These are phyloP conservation scores for Daktulosphaira vitifoliae DNA, from an alignment of 1,140 invertebrate genomes.

Conservation along the genomic window DNA sequence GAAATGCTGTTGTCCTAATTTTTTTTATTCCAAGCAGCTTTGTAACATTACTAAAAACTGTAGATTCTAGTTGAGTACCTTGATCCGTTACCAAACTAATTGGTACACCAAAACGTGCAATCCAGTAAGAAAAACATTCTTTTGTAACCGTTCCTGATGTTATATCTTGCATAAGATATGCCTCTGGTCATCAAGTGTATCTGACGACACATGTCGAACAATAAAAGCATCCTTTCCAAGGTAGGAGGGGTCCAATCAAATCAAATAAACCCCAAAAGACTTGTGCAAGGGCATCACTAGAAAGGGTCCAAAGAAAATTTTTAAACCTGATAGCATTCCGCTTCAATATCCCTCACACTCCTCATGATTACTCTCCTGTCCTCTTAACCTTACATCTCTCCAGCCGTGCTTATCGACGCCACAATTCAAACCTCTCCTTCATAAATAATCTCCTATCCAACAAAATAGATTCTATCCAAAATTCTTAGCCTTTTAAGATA, in stretches of 20 bases:
- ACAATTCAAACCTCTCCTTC: no score
- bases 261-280: no score
- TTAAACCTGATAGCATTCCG: no score
- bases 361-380: no score
- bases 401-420: no score
- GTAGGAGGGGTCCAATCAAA: slow-evolving; percentile 43
- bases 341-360: no score
- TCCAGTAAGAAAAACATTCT: slow-evolving; percentile 35
- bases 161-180: slow-evolving; percentile 37
- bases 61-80: slow-evolving; percentile 41
- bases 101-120: slow-evolving; percentile 41
- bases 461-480: no score
- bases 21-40: neutral
- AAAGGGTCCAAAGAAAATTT: no score
- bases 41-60: neutral
- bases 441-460: no score
- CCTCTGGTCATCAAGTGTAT: slow-evolving; percentile 42
- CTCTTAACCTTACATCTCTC: no score
- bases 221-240: slow-evolving; percentile 37
- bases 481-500: no score
- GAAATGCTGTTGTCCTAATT: slow-evolving; percentile 41
- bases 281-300: no score
- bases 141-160: slow-evolving; percentile 41
- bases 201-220: slow-evolving; percentile 41
- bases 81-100: slow-evolving; percentile 39